Percentiles rank a stretch among this genome's conserved stretches.
These are phyloP conservation scores for Heterodera filipjevi DNA, from an alignment of 2,888 invertebrate genomes.

Conservation along the genomic window DNA sequence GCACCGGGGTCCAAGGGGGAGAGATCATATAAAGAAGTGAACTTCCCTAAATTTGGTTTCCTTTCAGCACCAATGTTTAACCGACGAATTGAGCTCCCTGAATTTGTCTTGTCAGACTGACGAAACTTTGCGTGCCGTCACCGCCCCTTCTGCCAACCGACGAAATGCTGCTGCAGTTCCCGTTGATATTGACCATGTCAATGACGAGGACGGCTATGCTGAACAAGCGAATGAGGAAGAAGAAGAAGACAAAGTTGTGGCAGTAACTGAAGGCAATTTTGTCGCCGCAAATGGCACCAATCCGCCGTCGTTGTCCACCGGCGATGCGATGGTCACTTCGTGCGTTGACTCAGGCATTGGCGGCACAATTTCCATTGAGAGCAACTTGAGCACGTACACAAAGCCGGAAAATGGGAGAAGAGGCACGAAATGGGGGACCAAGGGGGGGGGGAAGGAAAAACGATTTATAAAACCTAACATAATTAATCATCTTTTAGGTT, in stretches of 20 bases:
- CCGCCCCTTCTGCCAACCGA: background rate
- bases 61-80: background rate
- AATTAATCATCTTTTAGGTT: background rate
- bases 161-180: no score
- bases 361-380: constrained; percentile 55
- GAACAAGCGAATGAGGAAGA: background rate
- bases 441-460: no score
- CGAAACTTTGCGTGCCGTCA: background rate
- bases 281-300: background rate
- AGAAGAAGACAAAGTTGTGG: background rate
- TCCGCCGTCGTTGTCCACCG: background rate
- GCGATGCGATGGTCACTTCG: constrained; percentile 39
- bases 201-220: no score
- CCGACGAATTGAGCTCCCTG: background rate
- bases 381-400: constrained; percentile 49
- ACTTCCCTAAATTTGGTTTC: no score
- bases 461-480: no score
- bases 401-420: constrained; percentile 29
- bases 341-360: constrained; percentile 60
- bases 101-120: background rate
- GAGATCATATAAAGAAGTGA: no score
- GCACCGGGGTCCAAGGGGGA: no score
- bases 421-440: no score
- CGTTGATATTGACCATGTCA: no score
- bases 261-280: constrained; percentile 12